phyloP scores from a whole-genome alignment of 2,797 vertebrate species.

The Pelobates cultripes region DNA sequence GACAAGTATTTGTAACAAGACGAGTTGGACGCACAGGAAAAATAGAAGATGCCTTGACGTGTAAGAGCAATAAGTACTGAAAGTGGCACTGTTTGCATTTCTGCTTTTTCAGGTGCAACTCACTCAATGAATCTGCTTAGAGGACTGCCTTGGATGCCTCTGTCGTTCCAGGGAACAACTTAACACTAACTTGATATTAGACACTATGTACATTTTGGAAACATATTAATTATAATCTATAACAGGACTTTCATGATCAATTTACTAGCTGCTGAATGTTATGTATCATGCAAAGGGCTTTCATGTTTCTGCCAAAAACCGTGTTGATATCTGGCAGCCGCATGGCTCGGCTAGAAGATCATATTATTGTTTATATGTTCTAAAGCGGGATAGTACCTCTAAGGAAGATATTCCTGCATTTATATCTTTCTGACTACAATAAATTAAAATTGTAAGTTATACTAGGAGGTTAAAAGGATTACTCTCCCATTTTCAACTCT shows the following conservation, averaged over 20 bases:
- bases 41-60: constrained; percentile 34
- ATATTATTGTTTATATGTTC: no score
- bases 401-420: no score
- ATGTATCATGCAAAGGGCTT: constrained; percentile 7
- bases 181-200: constrained; percentile 46
- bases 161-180: constrained; percentile 43
- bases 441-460: no score
- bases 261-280: neutral
- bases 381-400: no score
- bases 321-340: constrained; percentile 46
- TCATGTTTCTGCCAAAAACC: constrained; percentile 36
- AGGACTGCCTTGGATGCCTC: constrained; percentile 34
- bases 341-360: no score
- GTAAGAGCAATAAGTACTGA: constrained; percentile 28
- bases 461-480: no score
- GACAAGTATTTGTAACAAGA: no score
- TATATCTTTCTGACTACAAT: no score
- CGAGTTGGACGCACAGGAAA: no score
- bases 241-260: constrained; percentile 22
- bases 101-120: constrained; percentile 47
- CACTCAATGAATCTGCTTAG: constrained; percentile 41
- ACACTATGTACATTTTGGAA: constrained; percentile 25
- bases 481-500: no score
- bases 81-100: constrained; percentile 35
- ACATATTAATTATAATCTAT: constrained; percentile 45